Conservation (phyloP, 2,888 invertebrate genomes). For the Trachelus troglodyta region DNA sequence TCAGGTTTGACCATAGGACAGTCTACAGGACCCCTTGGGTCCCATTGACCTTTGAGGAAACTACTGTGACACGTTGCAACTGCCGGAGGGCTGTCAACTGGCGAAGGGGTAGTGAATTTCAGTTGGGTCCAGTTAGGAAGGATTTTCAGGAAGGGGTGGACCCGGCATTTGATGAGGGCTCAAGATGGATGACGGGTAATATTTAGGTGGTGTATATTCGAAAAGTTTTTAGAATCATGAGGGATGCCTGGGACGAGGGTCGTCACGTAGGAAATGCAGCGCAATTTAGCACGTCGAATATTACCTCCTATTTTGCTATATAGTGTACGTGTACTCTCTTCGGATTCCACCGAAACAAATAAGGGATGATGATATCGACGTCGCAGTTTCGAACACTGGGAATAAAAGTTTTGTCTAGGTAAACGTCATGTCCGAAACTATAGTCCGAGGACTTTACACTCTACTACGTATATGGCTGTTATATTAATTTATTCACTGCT, state of each 20-base stretch:
- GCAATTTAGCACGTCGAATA: constrained; percentile 5
- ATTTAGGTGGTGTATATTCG: constrained; percentile 38
- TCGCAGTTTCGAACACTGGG: neutral
- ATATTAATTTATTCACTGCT: neutral
- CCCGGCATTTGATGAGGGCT: constrained; percentile 55
- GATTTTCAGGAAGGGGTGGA: neutral
- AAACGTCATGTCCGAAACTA: neutral
- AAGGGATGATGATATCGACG: neutral
- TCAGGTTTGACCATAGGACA: constrained; percentile 13
- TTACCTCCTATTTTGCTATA: neutral
- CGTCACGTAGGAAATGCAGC: neutral
- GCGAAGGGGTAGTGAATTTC: neutral
- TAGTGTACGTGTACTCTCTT: neutral
- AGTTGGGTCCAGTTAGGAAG: neutral
- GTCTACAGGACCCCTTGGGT: constrained; percentile 43
- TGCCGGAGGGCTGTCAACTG: neutral
- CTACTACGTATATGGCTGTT: neutral
- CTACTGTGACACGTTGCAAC: neutral
- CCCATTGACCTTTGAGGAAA: constrained; percentile 52
- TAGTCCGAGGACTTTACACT: neutral
- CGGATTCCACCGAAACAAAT: neutral
- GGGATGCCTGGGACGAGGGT: neutral
- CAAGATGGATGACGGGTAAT: constrained; percentile 57
- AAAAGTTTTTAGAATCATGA: neutral
- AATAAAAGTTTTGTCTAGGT: neutral